Base-by-base conservation (phyloP, 2,888 invertebrate species). In the Anticlea derivata region DNA sequence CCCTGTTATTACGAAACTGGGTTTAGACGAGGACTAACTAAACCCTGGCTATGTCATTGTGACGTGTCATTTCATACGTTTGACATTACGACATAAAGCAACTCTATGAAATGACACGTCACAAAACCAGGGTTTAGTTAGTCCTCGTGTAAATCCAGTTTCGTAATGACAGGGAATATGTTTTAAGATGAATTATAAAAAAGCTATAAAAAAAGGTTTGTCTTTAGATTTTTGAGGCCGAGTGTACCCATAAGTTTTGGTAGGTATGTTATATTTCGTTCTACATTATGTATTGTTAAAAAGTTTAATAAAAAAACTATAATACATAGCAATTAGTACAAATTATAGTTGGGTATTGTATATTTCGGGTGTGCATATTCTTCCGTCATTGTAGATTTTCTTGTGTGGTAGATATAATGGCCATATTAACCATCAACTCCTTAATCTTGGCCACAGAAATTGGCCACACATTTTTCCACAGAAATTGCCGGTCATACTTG, bases 291-390 rank as follows among this genome's bases (percentile, higher is more conserved):
- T 47, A 47, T 47, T 47, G 31, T 38, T 46, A 12, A 34, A 43
- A 31, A 39, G 29, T 2, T 37, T 37, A 22, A 37, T 45, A 29
- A 24, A 35, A 11, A 22, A 23, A 11, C 5, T 35, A 12, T 31
- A n/a, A 31, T 38, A 31, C 12, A 29, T 39, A 47, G 31, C 31
- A 47, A 39, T 47, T 47, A 47, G 47, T 47, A 47, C 47, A 47
- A 47, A 47, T 26, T 38, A 24, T 22, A 38, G 17, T 23, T 38
- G 37, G 37, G 34, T 26, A 34, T 40, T 33, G 24, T 43, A 24
- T 35, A 23, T 27, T 45, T 12, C 24, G 17, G 38, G 31, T 27
- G 47, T 39, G 26, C 24, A 27, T 24, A 26, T 34, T 27, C 38
- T 47, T 33, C 38, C 33, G 1, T 47, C 7, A 7, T 13, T 8